A percentile compares a stretch with the other conserved stretches of the same genome.
Conservation (phyloP, 1,140 invertebrate genomes). For the Lucilia cuprina region DNA sequence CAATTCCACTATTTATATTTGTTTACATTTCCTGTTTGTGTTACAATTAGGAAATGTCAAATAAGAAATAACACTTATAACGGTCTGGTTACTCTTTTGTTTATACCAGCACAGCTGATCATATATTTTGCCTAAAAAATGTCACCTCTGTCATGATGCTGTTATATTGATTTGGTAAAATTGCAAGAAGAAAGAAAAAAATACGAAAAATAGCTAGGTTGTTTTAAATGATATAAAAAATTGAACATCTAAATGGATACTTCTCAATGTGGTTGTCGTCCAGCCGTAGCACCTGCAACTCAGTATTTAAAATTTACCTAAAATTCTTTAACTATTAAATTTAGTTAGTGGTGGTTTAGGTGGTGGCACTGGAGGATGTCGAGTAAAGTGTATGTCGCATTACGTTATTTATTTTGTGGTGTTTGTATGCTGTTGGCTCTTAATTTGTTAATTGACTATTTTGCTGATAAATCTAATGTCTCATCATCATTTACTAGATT, state of each 20-base stretch:
- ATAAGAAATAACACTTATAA: neutral
- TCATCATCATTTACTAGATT: conserved; percentile 20
- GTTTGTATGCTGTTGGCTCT: conserved; percentile 22
- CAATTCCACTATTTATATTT: too few relatives aligned
- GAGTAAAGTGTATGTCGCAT: conserved; percentile 19
- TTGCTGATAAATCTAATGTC: conserved; percentile 23
- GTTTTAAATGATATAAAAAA: neutral
- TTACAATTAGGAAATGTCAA: too few relatives aligned
- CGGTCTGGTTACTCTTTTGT: neutral
- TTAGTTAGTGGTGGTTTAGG: neutral
- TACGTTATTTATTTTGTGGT: conserved; percentile 29
- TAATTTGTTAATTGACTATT: conserved; percentile 33
- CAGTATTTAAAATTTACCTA: neutral
- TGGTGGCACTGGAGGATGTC: neutral
- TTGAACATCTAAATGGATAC: neutral
- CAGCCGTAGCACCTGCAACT: neutral
- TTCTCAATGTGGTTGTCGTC: neutral
- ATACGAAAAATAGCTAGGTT: neutral
- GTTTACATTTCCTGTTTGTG: too few relatives aligned
- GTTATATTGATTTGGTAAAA: neutral
- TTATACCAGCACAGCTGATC: neutral
- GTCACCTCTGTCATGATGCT: neutral
- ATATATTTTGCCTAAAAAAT: neutral
- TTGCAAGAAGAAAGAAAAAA: neutral
- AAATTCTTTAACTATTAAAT: conserved; percentile 7